These are phyloP conservation scores for Chondrilla cf. caribensis DNA, from an alignment of 37 sponge, comb jelly and placozoan species.

Conservation along the genomic window DNA sequence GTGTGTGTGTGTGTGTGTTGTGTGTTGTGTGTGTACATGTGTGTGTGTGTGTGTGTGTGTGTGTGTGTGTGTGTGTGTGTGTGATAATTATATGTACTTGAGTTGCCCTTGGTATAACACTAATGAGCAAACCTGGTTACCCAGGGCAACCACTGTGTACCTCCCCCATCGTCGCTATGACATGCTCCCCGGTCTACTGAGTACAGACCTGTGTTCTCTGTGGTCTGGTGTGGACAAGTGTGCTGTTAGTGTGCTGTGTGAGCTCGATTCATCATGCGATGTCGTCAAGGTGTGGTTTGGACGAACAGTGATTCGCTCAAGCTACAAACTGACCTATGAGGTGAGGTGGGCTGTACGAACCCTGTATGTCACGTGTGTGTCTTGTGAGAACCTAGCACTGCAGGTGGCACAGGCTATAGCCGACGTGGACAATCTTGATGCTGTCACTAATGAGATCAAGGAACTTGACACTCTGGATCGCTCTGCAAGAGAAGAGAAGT, in stretches of 20 bases:
- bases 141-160: slow-evolving; percentile 70
- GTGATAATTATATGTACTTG: no score
- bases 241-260: slow-evolving; percentile 80
- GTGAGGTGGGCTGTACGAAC: slow-evolving; percentile 21
- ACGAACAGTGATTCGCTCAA: slow-evolving; percentile 66
- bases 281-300: slow-evolving; percentile 73
- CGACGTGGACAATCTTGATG: slow-evolving; percentile 11
- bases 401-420: slow-evolving; percentile 56
- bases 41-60: no score
- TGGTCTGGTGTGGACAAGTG: slow-evolving; percentile 66
- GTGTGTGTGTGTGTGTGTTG: no score
- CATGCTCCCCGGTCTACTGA: slow-evolving; percentile 72
- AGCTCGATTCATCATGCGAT: slow-evolving; percentile 24
- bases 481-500: not conserved
- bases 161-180: slow-evolving; percentile 71
- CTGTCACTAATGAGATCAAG: slow-evolving; percentile 18
- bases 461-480: slow-evolving; percentile 25
- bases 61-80: no score
- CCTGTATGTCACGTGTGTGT: not conserved
- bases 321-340: slow-evolving; percentile 73
- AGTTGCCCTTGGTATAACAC: no score
- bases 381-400: not conserved
- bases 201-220: slow-evolving; percentile 74
- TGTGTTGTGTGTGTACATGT: no score
- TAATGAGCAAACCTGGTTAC: no score